phyloP scores from a whole-genome alignment of 2,888 invertebrate species.

The Noctuana brunneofusca region DNA sequence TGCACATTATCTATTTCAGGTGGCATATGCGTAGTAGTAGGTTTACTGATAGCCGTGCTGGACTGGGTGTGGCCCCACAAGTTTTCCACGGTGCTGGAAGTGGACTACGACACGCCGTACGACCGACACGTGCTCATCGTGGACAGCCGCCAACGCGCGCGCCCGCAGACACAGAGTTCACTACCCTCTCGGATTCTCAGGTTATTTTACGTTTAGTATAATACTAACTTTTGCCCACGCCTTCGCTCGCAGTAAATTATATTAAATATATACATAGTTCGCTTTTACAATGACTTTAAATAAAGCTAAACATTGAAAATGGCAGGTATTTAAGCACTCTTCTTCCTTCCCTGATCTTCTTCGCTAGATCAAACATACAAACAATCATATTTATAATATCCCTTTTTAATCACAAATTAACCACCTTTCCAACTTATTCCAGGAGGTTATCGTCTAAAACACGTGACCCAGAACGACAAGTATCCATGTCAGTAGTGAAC shows the following conservation, averaged over 20 bases:
- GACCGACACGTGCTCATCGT: constrained; percentile 96
- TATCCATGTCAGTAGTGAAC: constrained; percentile 71
- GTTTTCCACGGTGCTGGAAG: constrained; percentile 94
- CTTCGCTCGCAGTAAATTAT: no score
- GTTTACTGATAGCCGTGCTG: constrained; percentile 90
- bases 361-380: no score
- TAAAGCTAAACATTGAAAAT: no score
- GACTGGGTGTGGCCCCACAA: constrained; percentile 92
- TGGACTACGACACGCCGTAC: constrained; percentile 97
- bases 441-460: constrained; percentile 89
- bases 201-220: constrained; percentile 50
- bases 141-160: constrained; percentile 85
- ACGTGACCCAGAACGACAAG: constrained; percentile 77
- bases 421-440: no score
- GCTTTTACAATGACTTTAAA: no score
- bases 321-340: no score
- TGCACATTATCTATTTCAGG: constrained; percentile 75
- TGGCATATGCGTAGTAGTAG: constrained; percentile 89
- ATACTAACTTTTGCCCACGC: no score
- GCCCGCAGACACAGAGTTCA: constrained; percentile 70
- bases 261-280: no score
- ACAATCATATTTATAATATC: no score
- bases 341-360: no score
- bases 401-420: no score
- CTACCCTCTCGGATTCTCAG: constrained; percentile 86